Percentiles rank a stretch among this genome's conserved stretches.
These are phyloP conservation scores for Phrynocephalus versicolor DNA, from an alignment of 2,113 vertebrate genomes.

Conservation along the genomic window DNA sequence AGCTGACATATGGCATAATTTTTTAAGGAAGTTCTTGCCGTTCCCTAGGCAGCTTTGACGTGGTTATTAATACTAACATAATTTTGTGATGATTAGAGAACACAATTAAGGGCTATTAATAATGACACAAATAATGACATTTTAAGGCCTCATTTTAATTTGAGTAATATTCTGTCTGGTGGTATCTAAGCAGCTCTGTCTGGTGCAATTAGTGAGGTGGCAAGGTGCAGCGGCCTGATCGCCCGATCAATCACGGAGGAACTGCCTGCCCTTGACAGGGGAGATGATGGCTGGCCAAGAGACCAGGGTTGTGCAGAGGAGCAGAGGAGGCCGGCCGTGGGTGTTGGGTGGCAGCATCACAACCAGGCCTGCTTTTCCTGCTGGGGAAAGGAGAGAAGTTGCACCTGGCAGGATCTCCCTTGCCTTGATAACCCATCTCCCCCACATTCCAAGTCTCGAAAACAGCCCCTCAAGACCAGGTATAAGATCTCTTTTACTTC, in stretches of 20 bases:
- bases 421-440: not conserved
- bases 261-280: not conserved
- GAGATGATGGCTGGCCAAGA: accelerated
- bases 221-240: slow-evolving; percentile 38
- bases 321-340: not conserved
- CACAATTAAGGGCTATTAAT: slow-evolving; percentile 88
- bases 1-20: slow-evolving; percentile 73
- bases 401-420: not conserved
- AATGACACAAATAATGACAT: slow-evolving; percentile 89
- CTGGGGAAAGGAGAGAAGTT: not conserved
- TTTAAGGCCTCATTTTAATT: slow-evolving; percentile 82
- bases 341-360: not conserved
- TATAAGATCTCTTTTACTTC: too few species aligned
- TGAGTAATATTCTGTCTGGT: slow-evolving; percentile 82
- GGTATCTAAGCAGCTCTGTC: slow-evolving; percentile 81
- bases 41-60: slow-evolving; percentile 82
- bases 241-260: not conserved
- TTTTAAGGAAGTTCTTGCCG: slow-evolving; percentile 68
- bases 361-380: not conserved
- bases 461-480: too few species aligned
- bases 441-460: not conserved
- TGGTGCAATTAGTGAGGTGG: slow-evolving; percentile 69
- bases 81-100: slow-evolving; percentile 86
- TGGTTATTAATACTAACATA: slow-evolving; percentile 86
- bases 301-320: not conserved